Evolutionary conservation across 2,888 invertebrate species (phyloP), one percentile per base, ranked within the genome.

Genomic region (Helicoverpa assulta): DNA sequence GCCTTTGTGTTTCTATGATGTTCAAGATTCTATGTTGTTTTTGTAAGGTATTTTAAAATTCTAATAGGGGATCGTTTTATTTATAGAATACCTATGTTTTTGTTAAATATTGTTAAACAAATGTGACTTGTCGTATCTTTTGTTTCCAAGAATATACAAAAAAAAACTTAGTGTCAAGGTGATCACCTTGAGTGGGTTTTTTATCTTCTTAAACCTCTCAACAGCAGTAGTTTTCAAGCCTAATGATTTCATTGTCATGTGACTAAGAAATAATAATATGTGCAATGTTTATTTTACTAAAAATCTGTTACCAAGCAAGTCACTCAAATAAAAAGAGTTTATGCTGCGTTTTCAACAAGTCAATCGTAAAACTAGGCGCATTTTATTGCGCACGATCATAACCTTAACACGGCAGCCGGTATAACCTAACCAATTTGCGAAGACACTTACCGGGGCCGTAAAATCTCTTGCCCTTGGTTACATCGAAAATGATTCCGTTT

Each of bases 401-500:
- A 80, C 79, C 83, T 74, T 69, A 63, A 74, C 77, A 65, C 67
- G 69, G 51, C 65, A 63, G 62, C 76, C 73, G 78, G 70, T 76
- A 78, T 77, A 77, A 82, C 66, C 58, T 68, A 57, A 75, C 75
- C 56, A 64, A 82, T 65, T 74, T 29, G 54, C 67, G 71, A 79
- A 80, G 78, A 77, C 76, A 91, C 94, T 91, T 95, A 99, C 99
- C 99, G 90, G 99, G 99, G 8, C 99, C 99, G 93, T 99, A 99
- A 93, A 99, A 99, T 78, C 97, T 96, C 90, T 97, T 98, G 70
- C 99, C 99, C 90, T 96, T 97, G 29, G 99, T 99, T 78, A 98
- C 99, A 96, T 99, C 99, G 94, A 98, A 99, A 52, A 99, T 98
- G 90, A 97, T 98, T 66, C 99, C 98, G 92, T 99, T 99, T 57